Evolutionary conservation across 2,113 vertebrate genomes (phyloP).

Genomic region (Eublepharis macularius): DNA sequence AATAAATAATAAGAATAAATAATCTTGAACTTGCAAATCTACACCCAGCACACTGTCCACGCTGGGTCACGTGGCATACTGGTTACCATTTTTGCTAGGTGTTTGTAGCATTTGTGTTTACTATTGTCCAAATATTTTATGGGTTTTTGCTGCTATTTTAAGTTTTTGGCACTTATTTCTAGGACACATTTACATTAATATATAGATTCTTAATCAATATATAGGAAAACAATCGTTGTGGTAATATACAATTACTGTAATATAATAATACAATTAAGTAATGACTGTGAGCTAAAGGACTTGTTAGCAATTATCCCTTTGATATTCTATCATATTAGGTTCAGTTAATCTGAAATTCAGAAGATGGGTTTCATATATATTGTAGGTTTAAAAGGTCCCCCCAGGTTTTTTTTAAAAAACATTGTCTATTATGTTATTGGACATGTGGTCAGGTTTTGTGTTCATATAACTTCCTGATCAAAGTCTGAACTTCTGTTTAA

Average conservation of each 20-base stretch:
- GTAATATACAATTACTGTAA: too few species aligned
- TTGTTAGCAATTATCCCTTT: not conserved
- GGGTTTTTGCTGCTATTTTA: too few species aligned
- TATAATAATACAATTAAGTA: not conserved
- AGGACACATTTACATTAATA: too few species aligned
- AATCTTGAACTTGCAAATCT: not conserved
- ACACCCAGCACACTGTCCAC: not conserved
- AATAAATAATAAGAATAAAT: too few species aligned
- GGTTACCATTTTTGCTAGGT: too few species aligned
- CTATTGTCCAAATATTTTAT: too few species aligned
- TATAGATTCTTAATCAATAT: too few species aligned
- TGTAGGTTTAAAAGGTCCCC: conserved; percentile 45
- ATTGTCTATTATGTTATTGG: conserved; percentile 80
- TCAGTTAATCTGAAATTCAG: not conserved
- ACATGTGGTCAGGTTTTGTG: conserved; percentile 95
- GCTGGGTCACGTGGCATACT: too few species aligned
- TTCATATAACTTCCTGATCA: conserved; percentile 90
- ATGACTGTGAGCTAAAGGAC: not conserved
- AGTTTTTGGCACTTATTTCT: too few species aligned
- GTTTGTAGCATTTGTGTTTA: too few species aligned
- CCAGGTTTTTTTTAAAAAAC: conserved; percentile 70
- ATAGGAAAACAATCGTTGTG: too few species aligned
- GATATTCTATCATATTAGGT: not conserved
- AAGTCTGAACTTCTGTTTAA: conserved; percentile 90
- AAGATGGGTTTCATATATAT: not conserved